These are phyloP conservation scores for Hoplias malabaricus DNA, from an alignment of 2,113 vertebrate species.

Conservation along the genomic window DNA sequence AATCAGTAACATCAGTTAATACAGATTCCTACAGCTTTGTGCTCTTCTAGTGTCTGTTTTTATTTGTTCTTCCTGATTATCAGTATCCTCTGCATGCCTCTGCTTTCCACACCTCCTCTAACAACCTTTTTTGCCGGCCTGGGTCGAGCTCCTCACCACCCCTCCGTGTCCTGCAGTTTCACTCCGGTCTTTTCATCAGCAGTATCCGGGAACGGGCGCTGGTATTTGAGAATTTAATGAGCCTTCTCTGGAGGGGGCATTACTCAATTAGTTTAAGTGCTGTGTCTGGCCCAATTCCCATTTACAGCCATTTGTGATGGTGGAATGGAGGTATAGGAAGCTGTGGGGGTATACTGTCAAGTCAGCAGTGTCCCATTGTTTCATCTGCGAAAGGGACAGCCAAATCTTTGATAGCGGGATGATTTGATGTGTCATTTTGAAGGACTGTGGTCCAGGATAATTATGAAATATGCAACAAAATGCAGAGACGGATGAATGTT, in stretches of 20 bases:
- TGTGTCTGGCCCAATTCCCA: conserved; percentile 59
- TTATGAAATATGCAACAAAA: not conserved
- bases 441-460: not conserved
- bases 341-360: not conserved
- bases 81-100: not conserved
- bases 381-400: not conserved
- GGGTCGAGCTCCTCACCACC: not conserved
- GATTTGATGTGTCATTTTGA: not conserved
- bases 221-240: conserved; percentile 68
- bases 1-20: no score
- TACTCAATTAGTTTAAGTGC: conserved; percentile 74
- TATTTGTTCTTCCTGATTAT: not conserved
- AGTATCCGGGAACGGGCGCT: conserved; percentile 52
- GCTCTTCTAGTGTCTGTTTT: not conserved
- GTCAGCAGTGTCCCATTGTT: not conserved
- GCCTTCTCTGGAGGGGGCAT: conserved; percentile 61
- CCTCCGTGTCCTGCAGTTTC: conserved; percentile 44
- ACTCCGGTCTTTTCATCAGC: conserved; percentile 49
- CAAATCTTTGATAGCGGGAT: not conserved
- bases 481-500: not conserved
- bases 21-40: not conserved
- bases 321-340: conserved; percentile 37
- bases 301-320: conserved; percentile 35
- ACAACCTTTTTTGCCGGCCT: not conserved
- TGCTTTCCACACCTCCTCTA: not conserved